Evolutionary conservation across 1,140 invertebrate genomes (phyloP), one percentile per base, ranked within the genome.

Genomic region (Pomacea maculata): DNA sequence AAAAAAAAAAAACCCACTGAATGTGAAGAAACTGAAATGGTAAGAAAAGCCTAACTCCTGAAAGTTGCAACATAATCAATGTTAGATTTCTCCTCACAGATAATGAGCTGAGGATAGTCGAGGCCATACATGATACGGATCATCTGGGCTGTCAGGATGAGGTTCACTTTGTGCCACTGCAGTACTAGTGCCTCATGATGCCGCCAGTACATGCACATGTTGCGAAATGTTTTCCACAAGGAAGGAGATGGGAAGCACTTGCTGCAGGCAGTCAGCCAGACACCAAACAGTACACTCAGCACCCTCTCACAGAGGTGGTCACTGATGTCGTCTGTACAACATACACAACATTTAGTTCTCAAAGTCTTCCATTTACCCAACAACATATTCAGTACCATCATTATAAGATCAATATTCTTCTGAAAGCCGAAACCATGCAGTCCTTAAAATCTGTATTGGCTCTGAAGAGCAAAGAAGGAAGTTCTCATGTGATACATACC

Each of bases 281-380:
- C 95, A 92, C 99, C 97, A 90, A 99, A 96, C 25, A 99, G 93
- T 54, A 98, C 97, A 80, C 89, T 96, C 12, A 99, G 92, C 63
- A 99, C 96, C 73, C 98, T 92, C 90, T 99, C 97, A 91, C 97
- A 98, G 34, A 99, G 92, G 88, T 99, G 97, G 89, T 98, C 97
- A 0, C 97, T 97, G 73, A 97, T 96, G 90, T 98, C 96, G 91
- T 98, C 97, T 93, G 81, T 25, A 87, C 82, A 54, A 55, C 17
- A 78, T 70, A 29, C 52, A 61, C 57, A 61, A 1, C 57, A 61
- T 61, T 45, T 61, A 61, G 57, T 61, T 17, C 15, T 17, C 57
- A 61, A 61, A 14, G 57, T 61, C 57, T 61, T 61, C 57, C 11
- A 17, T 61, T 4, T 45, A 45, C 34, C 34, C 34, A 0, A 45